phyloP scores from a whole-genome alignment of 2,113 vertebrate genomes.

The Spizaetus ornatus region DNA sequence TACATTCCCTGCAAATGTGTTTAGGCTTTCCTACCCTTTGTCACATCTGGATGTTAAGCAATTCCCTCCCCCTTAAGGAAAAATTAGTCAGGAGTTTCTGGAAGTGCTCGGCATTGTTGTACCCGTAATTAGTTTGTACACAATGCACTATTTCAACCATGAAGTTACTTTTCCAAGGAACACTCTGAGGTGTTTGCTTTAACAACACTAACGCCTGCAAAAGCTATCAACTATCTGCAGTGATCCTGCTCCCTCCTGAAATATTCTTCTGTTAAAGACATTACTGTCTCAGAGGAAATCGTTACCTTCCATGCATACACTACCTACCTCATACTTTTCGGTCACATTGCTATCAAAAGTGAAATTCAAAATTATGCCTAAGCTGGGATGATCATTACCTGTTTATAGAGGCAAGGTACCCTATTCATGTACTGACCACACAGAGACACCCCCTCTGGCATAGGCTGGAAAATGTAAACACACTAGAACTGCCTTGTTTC shows the following conservation, averaged over 20 bases:
- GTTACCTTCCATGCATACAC: not conserved
- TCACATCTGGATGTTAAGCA: not conserved
- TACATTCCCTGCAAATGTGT: not conserved
- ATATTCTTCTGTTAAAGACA: slow-evolving; percentile 33
- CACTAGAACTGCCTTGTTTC: not conserved
- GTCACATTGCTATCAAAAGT: slow-evolving; percentile 4
- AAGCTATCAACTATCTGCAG: slow-evolving; percentile 45
- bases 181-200: not conserved
- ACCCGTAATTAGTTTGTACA: not conserved
- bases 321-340: slow-evolving; percentile 3
- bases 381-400: not conserved
- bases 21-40: not conserved
- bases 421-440: slow-evolving; percentile 1
- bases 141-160: not conserved
- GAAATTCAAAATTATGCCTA: not conserved
- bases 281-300: slow-evolving; percentile 46
- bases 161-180: not conserved
- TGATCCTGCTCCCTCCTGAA: not conserved
- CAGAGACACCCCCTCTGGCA: not conserved
- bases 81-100: not conserved
- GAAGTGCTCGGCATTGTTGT: not conserved
- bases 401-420: not conserved
- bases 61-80: not conserved
- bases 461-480: not conserved
- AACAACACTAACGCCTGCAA: slow-evolving; percentile 17